Evolutionary conservation across 1,140 invertebrate species (phyloP), one percentile per base, ranked within the genome.

Genomic region (Drosophila yakuba): DNA sequence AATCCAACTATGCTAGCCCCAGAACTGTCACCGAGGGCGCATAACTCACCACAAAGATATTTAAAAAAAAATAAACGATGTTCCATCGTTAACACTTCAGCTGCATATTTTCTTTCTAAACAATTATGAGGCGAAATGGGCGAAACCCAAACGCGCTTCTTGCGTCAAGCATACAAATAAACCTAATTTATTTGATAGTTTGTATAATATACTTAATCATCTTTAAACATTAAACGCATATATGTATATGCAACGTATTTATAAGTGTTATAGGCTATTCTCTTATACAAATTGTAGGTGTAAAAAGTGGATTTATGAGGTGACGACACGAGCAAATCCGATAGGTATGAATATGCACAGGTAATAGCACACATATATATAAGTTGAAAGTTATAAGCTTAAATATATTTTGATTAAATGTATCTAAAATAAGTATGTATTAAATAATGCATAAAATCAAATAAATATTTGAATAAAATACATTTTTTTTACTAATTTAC

Each of bases 231-330:
- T 36, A 54, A 52, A 51, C 28, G 36, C 45, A 52, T 57, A 74
- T 39, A 51, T 71, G 32, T 61, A 55, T 56, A 61, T 54, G 55
- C 63, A 64, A 78, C 76, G 77, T 85, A 81, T 54, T 41, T 62
- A 57, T 84, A 84, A 84, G 80, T 84, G 80, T 84, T 84, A 84
- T 80, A 84, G 80, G 64, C 57, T 83, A 88, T 79, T 82, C 82
- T 67, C 62, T 57, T 88, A 79, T 69, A 74, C 55, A 82, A 79
- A 82, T 62, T 69, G 47, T 83, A 86, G 67, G 36, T 71, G 38
- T 88, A 83, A 79, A 67, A 80, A 60, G 69, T 62, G 77, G 73
- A 84, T 68, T 69, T 79, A 69, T 75, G 62, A 69, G 60, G 44
- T 15, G 48, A 15, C n/a, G 47, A 51, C 5, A 2, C 23, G 32